phyloP scores from a whole-genome alignment of 2,888 invertebrate genomes.

The Vanessa cardui region DNA sequence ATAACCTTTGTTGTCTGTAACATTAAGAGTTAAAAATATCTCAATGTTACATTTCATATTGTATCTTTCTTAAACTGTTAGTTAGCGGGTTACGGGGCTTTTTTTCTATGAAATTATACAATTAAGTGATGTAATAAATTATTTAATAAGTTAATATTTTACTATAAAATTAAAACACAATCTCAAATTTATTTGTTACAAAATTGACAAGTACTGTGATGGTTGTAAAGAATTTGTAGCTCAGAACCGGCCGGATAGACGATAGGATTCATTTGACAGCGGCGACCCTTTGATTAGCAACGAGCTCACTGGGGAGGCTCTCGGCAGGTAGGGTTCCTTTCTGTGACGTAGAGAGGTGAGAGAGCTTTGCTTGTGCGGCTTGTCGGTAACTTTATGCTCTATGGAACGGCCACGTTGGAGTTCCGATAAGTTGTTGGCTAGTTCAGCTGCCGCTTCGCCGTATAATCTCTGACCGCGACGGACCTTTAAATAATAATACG shows the following conservation, averaged over 20 bases:
- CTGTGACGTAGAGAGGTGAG: slow-evolving; percentile 55
- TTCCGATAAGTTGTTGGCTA: slow-evolving; percentile 65
- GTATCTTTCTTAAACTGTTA: no score
- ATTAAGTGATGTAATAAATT: neutral
- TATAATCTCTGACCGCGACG: slow-evolving; percentile 64
- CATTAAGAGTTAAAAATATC: no score
- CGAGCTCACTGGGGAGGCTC: slow-evolving; percentile 51
- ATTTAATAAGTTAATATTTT: neutral
- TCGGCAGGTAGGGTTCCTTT: slow-evolving; percentile 61
- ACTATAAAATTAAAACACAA: slow-evolving; percentile 1
- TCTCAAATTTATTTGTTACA: neutral
- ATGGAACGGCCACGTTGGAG: slow-evolving; percentile 57
- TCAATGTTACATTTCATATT: no score
- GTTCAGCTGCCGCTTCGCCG: slow-evolving; percentile 67
- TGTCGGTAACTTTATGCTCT: slow-evolving; percentile 58
- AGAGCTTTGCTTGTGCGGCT: slow-evolving; percentile 56
- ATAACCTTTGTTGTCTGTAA: slow-evolving; percentile 10
- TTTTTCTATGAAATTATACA: neutral
- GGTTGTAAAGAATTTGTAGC: neutral
- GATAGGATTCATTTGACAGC: slow-evolving; percentile 40
- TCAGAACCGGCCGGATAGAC: slow-evolving; percentile 13
- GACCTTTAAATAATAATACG: slow-evolving; percentile 54
- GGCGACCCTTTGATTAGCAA: slow-evolving; percentile 56
- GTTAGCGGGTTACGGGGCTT: no score
- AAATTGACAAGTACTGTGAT: neutral